Percentiles rank a stretch among this genome's conserved stretches.
Evolutionary conservation across 2,888 invertebrate genomes (phyloP).

Genomic region (Tetanocera ferruginea): DNA sequence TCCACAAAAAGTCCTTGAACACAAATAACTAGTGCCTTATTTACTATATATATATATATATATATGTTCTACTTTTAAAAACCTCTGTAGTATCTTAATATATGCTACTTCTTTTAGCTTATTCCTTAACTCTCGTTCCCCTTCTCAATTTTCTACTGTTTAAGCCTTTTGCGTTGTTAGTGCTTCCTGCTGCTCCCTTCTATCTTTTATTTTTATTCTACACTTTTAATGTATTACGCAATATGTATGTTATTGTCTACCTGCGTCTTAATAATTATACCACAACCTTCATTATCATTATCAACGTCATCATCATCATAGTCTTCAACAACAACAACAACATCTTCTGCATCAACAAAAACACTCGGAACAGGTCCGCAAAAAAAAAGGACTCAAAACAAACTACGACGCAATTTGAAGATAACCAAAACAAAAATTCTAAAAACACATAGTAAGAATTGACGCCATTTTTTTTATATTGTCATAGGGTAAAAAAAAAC

Average conservation of each 20-base stretch:
- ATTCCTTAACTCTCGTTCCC: background rate
- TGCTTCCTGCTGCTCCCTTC: background rate
- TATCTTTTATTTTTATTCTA: slow-evolving; percentile 49
- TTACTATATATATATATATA: background rate
- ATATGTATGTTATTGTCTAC: slow-evolving; percentile 55
- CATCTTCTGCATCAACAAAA: background rate
- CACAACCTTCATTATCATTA: slow-evolving; percentile 41
- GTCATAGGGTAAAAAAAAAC: background rate
- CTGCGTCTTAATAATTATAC: slow-evolving; percentile 62
- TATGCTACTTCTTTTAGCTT: background rate
- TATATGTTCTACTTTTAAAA: background rate
- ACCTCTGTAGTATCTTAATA: background rate
- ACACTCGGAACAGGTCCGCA: slow-evolving; percentile 18
- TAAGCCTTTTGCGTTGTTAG: background rate
- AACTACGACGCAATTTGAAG: slow-evolving; percentile 28
- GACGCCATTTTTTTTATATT: background rate
- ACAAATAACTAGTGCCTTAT: slow-evolving; percentile 11
- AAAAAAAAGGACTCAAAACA: slow-evolving; percentile 13
- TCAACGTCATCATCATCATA: slow-evolving; percentile 13
- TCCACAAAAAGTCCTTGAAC: slow-evolving; percentile 21
- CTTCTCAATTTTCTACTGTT: background rate
- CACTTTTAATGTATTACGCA: slow-evolving; percentile 58
- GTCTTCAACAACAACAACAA: slow-evolving; percentile 21
- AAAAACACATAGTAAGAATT: slow-evolving; percentile 22
- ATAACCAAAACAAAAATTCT: slow-evolving; percentile 17